These are phyloP conservation scores for Simalia tracyae DNA, from an alignment of 2,797 vertebrate genomes.

Conservation along the genomic window DNA sequence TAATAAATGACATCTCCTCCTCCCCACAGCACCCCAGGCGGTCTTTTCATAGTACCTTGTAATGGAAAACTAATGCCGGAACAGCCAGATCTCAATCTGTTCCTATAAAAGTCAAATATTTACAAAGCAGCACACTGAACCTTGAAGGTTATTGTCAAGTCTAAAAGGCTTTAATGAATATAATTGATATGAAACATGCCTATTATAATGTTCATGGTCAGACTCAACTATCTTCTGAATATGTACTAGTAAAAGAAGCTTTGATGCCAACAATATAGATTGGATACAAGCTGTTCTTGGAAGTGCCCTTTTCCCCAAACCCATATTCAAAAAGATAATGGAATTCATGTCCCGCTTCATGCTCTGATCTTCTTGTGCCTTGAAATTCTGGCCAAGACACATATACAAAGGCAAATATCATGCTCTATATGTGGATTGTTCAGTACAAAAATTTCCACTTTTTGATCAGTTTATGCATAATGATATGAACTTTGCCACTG, in stretches of 20 bases:
- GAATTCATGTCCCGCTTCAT: neutral
- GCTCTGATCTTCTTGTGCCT: neutral
- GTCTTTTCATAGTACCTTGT: slow-evolving; percentile 40
- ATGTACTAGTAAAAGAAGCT: neutral
- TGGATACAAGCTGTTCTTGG: neutral
- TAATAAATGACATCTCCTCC: slow-evolving; percentile 25
- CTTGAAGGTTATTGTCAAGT: slow-evolving; percentile 39
- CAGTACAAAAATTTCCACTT: neutral
- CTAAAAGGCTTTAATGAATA: slow-evolving; percentile 50
- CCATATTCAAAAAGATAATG: neutral
- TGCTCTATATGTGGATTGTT: neutral
- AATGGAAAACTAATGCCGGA: slow-evolving; percentile 40
- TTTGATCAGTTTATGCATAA: neutral
- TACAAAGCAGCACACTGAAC: slow-evolving; percentile 51
- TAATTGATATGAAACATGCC: slow-evolving; percentile 27
- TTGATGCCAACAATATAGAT: neutral
- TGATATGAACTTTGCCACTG: neutral
- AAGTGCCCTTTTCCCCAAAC: neutral
- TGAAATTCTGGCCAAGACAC: neutral
- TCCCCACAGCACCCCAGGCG: neutral
- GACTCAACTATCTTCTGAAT: neutral
- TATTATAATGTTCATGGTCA: neutral
- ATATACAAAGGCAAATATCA: neutral
- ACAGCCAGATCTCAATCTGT: slow-evolving; percentile 34
- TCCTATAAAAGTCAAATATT: slow-evolving; percentile 49